Conservation (phyloP, 2,888 invertebrate species). For the Pollenia amentaria region DNA sequence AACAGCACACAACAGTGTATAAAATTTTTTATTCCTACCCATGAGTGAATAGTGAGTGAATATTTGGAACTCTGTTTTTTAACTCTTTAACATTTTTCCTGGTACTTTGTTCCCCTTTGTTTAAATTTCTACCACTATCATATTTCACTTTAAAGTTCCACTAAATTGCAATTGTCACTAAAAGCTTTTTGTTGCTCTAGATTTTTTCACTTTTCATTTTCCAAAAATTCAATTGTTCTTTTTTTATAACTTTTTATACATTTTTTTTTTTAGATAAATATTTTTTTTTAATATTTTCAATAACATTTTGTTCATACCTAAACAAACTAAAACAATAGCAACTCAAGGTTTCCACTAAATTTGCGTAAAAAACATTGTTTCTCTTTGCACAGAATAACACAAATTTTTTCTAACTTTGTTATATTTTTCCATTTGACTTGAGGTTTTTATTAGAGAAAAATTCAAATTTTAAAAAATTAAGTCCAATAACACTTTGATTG, state of each 20-base stretch:
- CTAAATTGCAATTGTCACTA: constrained; percentile 51
- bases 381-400: neutral
- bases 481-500: neutral
- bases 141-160: constrained; percentile 11
- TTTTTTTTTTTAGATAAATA: neutral
- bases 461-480: neutral
- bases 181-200: constrained; percentile 46
- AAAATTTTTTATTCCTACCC: too few relatives aligned
- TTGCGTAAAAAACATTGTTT: constrained; percentile 12
- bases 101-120: neutral
- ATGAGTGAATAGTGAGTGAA: too few relatives aligned
- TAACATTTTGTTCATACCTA: constrained; percentile 28
- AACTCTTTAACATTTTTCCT: neutral
- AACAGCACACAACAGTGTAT: too few relatives aligned
- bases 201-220: constrained; percentile 4
- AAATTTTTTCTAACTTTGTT: neutral
- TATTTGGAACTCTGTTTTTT: too few relatives aligned
- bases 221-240: constrained; percentile 19
- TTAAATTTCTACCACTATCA: neutral
- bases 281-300: constrained; percentile 5
- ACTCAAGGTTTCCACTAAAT: constrained; percentile 59
- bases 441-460: constrained; percentile 26
- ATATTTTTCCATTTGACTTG: constrained; percentile 48
- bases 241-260: neutral
- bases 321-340: constrained; percentile 42